A percentile compares a stretch with the other conserved stretches of the same genome.
Conservation (phyloP, 1,140 invertebrate genomes). For the Leucophenga varia region DNA sequence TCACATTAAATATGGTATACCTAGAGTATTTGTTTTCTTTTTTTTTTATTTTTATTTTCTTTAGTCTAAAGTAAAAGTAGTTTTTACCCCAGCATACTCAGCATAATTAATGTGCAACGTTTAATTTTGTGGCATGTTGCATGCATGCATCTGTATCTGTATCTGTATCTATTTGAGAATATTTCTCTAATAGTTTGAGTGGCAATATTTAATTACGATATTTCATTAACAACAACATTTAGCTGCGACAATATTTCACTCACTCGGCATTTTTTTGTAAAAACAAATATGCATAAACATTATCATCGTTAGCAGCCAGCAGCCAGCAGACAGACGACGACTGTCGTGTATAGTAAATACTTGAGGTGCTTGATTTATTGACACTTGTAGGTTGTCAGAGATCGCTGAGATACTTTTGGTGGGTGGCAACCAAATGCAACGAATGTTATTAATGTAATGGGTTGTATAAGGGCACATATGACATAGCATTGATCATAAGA, state of each 20-base stretch:
- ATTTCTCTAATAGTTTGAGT: no score
- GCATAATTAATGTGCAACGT: slow-evolving; percentile 41
- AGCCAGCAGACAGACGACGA: slow-evolving; percentile 7
- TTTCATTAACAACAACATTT: slow-evolving; percentile 53
- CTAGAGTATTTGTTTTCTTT: slow-evolving; percentile 17
- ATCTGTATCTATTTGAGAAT: no score
- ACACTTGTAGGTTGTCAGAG: slow-evolving; percentile 23
- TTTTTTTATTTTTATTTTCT: slow-evolving; percentile 8
- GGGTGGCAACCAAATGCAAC: slow-evolving; percentile 43
- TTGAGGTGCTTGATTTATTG: slow-evolving; percentile 38
- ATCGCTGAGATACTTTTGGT: slow-evolving; percentile 34
- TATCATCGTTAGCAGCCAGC: slow-evolving; percentile 25
- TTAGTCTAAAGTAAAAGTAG: no score
- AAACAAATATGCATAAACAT: slow-evolving; percentile 7
- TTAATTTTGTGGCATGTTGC: slow-evolving; percentile 27
- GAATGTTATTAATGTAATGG: slow-evolving; percentile 51
- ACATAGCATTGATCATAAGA: slow-evolving; percentile 48
- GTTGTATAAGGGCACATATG: slow-evolving; percentile 42
- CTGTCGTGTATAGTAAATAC: no score
- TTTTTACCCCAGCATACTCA: slow-evolving; percentile 21
- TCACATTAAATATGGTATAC: no score
- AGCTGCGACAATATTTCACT: slow-evolving; percentile 49
- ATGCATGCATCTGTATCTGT: slow-evolving; percentile 41
- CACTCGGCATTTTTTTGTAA: slow-evolving; percentile 8
- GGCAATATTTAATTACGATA: slow-evolving; percentile 39